These are phyloP conservation scores for Sminthurinus signatus DNA, from an alignment of 1,140 invertebrate species.

Conservation along the genomic window DNA sequence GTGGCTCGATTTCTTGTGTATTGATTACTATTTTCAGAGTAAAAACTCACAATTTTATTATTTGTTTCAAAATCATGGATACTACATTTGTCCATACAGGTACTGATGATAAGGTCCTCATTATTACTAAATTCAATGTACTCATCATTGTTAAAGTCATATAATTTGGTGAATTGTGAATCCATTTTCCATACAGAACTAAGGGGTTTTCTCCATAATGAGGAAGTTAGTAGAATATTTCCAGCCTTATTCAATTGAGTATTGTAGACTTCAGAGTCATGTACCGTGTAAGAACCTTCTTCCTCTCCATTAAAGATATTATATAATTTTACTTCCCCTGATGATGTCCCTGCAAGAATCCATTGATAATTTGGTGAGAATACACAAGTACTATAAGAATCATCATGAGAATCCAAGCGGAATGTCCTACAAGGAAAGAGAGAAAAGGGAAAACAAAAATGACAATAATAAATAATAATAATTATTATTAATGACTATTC, in stretches of 20 bases:
- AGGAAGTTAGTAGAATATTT: slow-evolving; percentile 74
- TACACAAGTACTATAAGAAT: slow-evolving; percentile 40
- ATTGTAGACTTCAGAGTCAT: slow-evolving; percentile 74
- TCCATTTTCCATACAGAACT: slow-evolving; percentile 78
- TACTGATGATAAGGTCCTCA: slow-evolving; percentile 58
- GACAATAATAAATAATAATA: background rate
- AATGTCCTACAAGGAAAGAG: slow-evolving; percentile 12
- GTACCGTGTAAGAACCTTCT: slow-evolving; percentile 68
- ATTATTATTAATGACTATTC: too few species aligned
- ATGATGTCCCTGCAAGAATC: slow-evolving; percentile 75
- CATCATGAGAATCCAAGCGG: slow-evolving; percentile 13
- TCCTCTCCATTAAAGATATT: slow-evolving; percentile 73
- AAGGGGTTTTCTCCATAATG: slow-evolving; percentile 70
- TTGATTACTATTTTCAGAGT: slow-evolving; percentile 75
- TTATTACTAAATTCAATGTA: slow-evolving; percentile 81
- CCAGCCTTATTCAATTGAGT: slow-evolving; percentile 67
- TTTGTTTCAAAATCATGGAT: slow-evolving; percentile 85
- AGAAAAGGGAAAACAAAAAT: background rate
- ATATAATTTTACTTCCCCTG: slow-evolving; percentile 79
- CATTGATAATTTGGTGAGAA: slow-evolving; percentile 56
- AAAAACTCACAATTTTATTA: slow-evolving; percentile 62
- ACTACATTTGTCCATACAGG: slow-evolving; percentile 26
- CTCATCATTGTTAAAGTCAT: slow-evolving; percentile 67
- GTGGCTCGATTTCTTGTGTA: slow-evolving; percentile 91
- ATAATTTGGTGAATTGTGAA: slow-evolving; percentile 38